Evolutionary conservation across 2,797 vertebrate genomes (phyloP).

Genomic region (Dicrostonyx torquatus): DNA sequence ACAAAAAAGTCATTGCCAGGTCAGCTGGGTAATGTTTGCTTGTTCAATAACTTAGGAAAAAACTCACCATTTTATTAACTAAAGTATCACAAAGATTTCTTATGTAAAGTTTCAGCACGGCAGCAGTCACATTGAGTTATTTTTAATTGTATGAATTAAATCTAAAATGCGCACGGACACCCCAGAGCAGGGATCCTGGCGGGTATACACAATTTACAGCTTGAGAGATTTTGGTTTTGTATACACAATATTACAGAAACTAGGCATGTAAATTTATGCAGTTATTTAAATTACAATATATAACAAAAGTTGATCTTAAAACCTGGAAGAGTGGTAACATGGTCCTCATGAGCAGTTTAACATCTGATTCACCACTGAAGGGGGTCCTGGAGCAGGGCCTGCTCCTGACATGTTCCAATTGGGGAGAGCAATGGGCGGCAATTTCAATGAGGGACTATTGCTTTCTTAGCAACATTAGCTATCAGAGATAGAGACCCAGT

Average conservation of each 20-base stretch:
- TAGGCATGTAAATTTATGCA: conserved; percentile 87
- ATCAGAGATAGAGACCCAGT: conserved; percentile 70
- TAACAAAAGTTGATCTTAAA: conserved; percentile 90
- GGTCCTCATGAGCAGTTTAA: conserved; percentile 80
- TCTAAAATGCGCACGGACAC: conserved; percentile 86
- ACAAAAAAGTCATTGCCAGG: conserved; percentile 84
- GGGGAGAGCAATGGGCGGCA: conserved; percentile 69
- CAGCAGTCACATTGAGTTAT: conserved; percentile 89
- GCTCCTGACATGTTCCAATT: conserved; percentile 68
- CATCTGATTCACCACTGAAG: conserved; percentile 79
- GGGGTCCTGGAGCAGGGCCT: conserved; percentile 82
- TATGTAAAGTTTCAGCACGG: conserved; percentile 87
- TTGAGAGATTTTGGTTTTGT: conserved; percentile 89
- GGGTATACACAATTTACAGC: conserved; percentile 91
- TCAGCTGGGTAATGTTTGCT: conserved; percentile 87
- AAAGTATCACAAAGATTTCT: conserved; percentile 91
- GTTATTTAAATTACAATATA: conserved; percentile 90
- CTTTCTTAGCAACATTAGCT: conserved; percentile 80
- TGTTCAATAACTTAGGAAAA: conserved; percentile 83
- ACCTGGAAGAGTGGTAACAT: conserved; percentile 85
- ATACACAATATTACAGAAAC: conserved; percentile 92
- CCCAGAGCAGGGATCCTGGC: conserved; percentile 85
- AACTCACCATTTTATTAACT: conserved; percentile 90
- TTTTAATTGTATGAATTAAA: conserved; percentile 87
- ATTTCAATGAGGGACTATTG: conserved; percentile 83